These are phyloP conservation scores for Sebastes fasciatus DNA, from an alignment of 2,113 vertebrate genomes.

Conservation along the genomic window DNA sequence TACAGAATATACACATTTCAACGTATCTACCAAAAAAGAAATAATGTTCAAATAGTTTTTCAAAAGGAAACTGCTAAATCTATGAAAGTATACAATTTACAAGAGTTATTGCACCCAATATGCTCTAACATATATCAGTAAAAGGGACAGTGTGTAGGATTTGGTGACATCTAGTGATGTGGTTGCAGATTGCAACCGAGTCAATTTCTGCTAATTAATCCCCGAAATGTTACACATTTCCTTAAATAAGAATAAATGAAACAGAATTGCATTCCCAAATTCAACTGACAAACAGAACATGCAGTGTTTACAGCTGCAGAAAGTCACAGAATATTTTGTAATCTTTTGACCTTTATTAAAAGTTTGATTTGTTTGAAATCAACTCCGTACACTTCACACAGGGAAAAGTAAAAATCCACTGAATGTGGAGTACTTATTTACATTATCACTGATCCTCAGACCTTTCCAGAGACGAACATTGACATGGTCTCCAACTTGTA, in stretches of 20 bases:
- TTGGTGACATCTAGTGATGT: too few species aligned
- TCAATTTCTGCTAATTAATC: too few species aligned
- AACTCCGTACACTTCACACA: neutral
- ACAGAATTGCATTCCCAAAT: neutral
- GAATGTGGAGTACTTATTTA: fast-evolving
- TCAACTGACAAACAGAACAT: neutral
- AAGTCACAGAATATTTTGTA: neutral
- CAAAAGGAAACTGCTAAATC: neutral
- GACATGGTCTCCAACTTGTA: conserved; percentile 23
- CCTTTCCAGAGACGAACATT: neutral
- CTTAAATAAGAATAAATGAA: neutral
- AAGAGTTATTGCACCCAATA: neutral
- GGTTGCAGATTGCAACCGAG: too few species aligned
- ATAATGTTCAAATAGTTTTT: neutral
- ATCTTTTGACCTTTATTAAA: neutral
- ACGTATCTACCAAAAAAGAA: neutral
- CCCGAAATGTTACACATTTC: too few species aligned
- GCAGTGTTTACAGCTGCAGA: neutral
- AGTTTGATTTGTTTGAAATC: neutral
- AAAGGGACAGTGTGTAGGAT: too few species aligned
- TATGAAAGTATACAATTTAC: neutral
- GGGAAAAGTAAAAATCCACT: conserved; percentile 46
- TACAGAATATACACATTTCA: neutral
- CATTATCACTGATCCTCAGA: fast-evolving
- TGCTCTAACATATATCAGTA: neutral